Base-by-base conservation (phyloP, 1,140 invertebrate species). In the Heliothis subflexa region DNA sequence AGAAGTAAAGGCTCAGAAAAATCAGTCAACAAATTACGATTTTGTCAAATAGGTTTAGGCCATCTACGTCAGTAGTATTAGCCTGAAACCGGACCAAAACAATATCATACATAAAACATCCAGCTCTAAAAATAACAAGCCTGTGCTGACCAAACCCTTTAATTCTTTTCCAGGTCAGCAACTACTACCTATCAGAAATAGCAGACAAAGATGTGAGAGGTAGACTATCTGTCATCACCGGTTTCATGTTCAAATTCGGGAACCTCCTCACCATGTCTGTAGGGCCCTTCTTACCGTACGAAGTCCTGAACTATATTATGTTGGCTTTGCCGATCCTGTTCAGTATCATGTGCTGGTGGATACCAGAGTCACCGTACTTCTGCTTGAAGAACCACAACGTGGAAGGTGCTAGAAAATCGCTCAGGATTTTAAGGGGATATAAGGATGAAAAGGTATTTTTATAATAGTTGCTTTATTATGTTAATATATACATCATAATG, bases 311-410 rank as follows among this genome's bases (percentile, higher is more conserved):
- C 7, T 94, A 91, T 57, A 86, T 89, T 28, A 91, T 93, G 18
- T 47, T 81, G 47, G 85, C 25, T 18, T 81, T 50, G 18, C 93
- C 96, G 0, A 54, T 95, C 0, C 59, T 96, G 1, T 96, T 96
- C 76, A 92, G 96, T 21, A 10, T 96, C 0, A 93, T 93, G 0
- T 96, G 97, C 83, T 88, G 90, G 40, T 96, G 95, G 90, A 96
- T 97, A 91, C 97, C 97, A 0, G 97, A 98, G 89, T 97, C 97
- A 0, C 97, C 97, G 0, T 96, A 97, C 76, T 97, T 95, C 79
- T 89, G 96, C 5, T 88, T 95, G 0, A 95, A 94, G 50, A 95
- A 95, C 54, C 95, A 95, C 0, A 88, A 93, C 21, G 90, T 95
- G 10, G 89, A 83, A 0, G 79, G 83, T 0, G 94, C 95, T 0